These are phyloP conservation scores for Nannoperca obscura DNA, from an alignment of 2,797 vertebrate genomes.

Conservation along the genomic window DNA sequence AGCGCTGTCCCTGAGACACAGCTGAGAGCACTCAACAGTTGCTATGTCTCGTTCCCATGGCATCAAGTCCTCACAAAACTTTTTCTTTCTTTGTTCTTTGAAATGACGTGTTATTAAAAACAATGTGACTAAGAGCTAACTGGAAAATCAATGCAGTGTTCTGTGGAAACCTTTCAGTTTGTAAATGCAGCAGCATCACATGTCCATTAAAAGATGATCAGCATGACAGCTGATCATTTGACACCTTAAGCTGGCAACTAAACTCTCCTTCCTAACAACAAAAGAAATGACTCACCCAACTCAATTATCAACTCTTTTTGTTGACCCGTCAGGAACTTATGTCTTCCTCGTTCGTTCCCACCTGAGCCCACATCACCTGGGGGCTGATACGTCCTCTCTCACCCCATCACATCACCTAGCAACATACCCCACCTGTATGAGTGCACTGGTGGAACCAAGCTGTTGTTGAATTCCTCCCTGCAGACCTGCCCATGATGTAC, in stretches of 20 bases:
- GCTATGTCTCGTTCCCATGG: conserved; percentile 45
- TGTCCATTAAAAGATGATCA: conserved; percentile 6
- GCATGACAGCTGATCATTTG: not conserved
- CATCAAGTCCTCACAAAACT: conserved; percentile 18
- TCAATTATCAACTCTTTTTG: conserved; percentile 20
- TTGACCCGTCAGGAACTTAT: conserved; percentile 10
- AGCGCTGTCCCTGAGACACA: conserved; percentile 25
- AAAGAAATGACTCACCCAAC: conserved; percentile 3
- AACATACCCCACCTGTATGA: conserved; percentile 49
- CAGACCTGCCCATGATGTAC: conserved; percentile 22
- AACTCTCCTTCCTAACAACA: conserved; percentile 7
- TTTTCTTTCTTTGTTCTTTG: conserved; percentile 10
- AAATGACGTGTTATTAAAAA: not conserved
- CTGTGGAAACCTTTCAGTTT: not conserved
- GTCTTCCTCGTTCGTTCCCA: conserved; percentile 20
- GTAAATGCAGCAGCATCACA: not conserved
- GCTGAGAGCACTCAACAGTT: conserved; percentile 57
- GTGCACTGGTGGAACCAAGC: conserved; percentile 10
- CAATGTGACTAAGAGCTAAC: not conserved
- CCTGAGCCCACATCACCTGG: conserved; percentile 49
- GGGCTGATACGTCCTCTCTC: conserved; percentile 14
- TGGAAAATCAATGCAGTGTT: not conserved
- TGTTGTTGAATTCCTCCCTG: conserved; percentile 45
- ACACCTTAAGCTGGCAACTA: not conserved
- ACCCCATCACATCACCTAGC: conserved; percentile 41